A percentile compares a stretch with the other conserved stretches of the same genome.
Conservation (phyloP, 2,113 vertebrate genomes). For the Motacilla tschutschensis region DNA sequence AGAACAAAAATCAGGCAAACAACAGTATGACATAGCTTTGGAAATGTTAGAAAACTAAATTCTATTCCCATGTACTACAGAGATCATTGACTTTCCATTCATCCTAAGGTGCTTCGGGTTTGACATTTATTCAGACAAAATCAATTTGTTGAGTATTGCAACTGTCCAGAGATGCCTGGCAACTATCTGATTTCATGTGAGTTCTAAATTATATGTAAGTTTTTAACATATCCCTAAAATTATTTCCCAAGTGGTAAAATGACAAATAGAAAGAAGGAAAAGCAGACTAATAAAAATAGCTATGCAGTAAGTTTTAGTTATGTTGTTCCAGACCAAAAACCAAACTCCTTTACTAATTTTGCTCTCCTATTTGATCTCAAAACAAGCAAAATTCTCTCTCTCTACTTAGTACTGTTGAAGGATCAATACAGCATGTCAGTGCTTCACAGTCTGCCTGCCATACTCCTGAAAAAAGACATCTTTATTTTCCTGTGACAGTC, state of each 20-base stretch:
- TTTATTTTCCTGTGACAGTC: slow-evolving; percentile 14
- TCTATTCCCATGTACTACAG: not conserved
- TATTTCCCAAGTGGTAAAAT: not conserved
- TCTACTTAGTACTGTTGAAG: not conserved
- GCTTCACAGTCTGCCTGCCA: not conserved
- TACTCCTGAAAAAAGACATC: not conserved
- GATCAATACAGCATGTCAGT: not conserved
- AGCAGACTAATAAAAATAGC: not conserved
- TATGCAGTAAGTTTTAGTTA: not conserved
- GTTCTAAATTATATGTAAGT: not conserved
- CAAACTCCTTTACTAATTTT: not conserved
- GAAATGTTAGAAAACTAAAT: not conserved
- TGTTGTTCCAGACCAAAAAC: not conserved
- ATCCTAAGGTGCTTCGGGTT: not conserved
- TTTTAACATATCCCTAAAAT: not conserved
- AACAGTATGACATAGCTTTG: not conserved
- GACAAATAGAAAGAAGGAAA: not conserved
- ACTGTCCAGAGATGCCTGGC: not conserved
- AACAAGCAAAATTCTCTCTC: not conserved
- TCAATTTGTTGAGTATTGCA: not conserved
- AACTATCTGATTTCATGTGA: not conserved
- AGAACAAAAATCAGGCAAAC: not conserved
- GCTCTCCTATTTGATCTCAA: slow-evolving; percentile 1
- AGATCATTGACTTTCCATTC: not conserved
- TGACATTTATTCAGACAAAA: not conserved